Evolutionary conservation across 2,797 vertebrate genomes (phyloP).

Genomic region (Rhincodon typus): DNA sequence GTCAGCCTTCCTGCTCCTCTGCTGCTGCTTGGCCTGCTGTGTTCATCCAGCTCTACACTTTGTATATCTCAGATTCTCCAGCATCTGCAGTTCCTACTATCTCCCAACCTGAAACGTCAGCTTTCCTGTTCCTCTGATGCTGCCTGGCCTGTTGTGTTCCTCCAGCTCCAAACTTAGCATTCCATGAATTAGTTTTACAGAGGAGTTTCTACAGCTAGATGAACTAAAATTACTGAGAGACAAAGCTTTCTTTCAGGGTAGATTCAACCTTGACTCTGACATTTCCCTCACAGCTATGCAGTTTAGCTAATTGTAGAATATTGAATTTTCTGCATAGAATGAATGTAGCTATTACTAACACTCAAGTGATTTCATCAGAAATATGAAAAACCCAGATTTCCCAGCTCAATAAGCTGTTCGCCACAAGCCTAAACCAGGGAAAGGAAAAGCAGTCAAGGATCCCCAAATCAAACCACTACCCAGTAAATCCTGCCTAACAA

Average conservation of each 20-base stretch:
- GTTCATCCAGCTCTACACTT: no score
- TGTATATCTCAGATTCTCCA: no score
- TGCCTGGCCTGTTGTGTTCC: no score
- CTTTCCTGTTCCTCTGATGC: no score
- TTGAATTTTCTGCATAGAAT: neutral
- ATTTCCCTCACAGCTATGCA: neutral
- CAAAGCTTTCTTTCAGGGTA: neutral
- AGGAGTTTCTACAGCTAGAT: no score
- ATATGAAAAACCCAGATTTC: neutral
- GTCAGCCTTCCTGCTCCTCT: no score
- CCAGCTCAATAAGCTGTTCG: neutral
- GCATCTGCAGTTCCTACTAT: no score
- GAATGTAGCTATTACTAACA: neutral
- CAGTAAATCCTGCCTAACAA: neutral
- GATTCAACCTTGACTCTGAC: neutral
- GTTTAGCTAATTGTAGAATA: neutral
- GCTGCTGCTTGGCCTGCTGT: no score
- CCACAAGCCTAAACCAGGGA: neutral
- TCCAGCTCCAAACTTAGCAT: no score
- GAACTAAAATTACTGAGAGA: neutral
- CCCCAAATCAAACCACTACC: neutral
- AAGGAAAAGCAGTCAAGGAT: neutral
- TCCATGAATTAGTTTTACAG: no score
- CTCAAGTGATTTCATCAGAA: neutral
- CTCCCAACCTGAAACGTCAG: no score